Evolutionary conservation across 2,888 invertebrate species (phyloP).

Genomic region (Eurois occulta): DNA sequence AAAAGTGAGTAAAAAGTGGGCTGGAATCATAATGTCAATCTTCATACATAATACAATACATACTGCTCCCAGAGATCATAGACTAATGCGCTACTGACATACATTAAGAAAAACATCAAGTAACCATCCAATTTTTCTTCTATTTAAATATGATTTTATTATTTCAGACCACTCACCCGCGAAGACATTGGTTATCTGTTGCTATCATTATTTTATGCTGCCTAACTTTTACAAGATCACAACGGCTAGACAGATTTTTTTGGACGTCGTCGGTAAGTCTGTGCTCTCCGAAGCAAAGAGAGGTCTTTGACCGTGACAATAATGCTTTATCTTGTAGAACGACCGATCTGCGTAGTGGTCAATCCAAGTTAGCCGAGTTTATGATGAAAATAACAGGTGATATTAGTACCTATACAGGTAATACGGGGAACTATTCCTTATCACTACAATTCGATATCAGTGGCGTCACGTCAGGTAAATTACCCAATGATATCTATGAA

Average conservation of each 20-base stretch:
- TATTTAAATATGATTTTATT: neutral
- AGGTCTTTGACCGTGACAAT: constrained; percentile 39
- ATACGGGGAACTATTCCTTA: constrained; percentile 7
- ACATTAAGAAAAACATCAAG: neutral
- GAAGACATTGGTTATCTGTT: neutral
- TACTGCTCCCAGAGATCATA: too few relatives aligned
- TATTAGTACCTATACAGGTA: neutral
- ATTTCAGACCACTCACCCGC: constrained; percentile 20
- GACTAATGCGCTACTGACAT: neutral
- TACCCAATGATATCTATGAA: constrained; percentile 21
- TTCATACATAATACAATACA: too few relatives aligned
- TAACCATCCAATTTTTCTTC: neutral
- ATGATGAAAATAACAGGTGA: constrained; percentile 15
- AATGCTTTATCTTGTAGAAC: constrained; percentile 25
- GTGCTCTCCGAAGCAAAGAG: constrained; percentile 17
- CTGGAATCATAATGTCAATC: too few relatives aligned
- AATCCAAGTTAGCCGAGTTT: neutral
- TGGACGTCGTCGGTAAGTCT: neutral
- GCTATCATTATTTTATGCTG: constrained; percentile 19
- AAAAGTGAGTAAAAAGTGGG: too few relatives aligned
- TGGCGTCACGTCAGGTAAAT: constrained; percentile 25
- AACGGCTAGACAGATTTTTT: constrained; percentile 10
- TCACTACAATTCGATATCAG: constrained; percentile 3
- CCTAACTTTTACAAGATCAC: constrained; percentile 5
- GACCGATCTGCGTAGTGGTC: neutral